Base-by-base conservation (phyloP, 1,140 invertebrate species). In the Lucilia cuprina region DNA sequence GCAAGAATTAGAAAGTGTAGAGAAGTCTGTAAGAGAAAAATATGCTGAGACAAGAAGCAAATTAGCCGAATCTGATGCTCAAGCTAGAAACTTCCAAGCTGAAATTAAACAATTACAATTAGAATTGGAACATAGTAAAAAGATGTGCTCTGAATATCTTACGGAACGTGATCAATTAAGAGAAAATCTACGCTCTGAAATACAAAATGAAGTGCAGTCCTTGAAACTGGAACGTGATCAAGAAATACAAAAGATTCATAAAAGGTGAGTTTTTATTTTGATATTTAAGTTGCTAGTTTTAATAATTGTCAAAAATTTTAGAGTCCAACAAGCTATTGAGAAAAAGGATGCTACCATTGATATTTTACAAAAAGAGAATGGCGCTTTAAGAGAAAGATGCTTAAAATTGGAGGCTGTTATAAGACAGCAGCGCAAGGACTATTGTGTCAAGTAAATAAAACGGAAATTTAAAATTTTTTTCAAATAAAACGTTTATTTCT, bases 281-380 rank as follows among this genome's bases (percentile, higher is more conserved):
- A 75, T 55, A 50, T 41, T 70, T 30, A 65, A 10, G 55, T 21
- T 60, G 21, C 50, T 9, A 60, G 49, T 10, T 55, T 12, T 55
- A 55, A 30, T n/a, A 65, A 49, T 41, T 41, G 74, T 77, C 50
- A 14, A 65, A 2, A 25, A 49, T 41, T 47, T 4, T 9, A 95
- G 95, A 86, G 95, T 97, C 65, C 96, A 96, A 91, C 93, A 96
- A 83, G 94, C 96, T 2, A 93, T 97, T 9, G 93, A 94, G 0
- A 94, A 95, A 74, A 96, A 96, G 91, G 95, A 96, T 88, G 93
- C 96, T 30, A 93, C 94, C 12, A 93, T 96, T 47, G 93, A 94
- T 84, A 93, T 95, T 85, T 90, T 96, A 2, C 94, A 93, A 35
- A 93, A 94, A 30, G 94, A 96, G 87, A 92, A 94, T 41, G 93